These are phyloP conservation scores for Monodelphis domestica DNA, from an alignment of 2,797 vertebrate genomes.

Conservation along the genomic window DNA sequence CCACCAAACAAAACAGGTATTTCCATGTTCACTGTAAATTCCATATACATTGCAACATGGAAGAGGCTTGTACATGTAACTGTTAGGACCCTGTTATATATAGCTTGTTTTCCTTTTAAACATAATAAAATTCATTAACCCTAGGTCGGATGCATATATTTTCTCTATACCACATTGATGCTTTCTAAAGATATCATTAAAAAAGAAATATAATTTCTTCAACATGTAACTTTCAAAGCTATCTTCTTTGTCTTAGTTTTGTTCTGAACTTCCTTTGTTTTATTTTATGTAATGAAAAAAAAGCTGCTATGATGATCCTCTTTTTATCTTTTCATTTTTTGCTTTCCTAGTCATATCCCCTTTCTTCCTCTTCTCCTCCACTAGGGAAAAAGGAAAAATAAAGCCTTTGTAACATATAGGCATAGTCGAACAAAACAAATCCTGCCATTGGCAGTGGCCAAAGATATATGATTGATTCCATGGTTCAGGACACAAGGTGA, in stretches of 20 bases:
- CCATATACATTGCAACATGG: neutral
- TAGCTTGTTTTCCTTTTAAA: neutral
- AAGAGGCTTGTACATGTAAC: neutral
- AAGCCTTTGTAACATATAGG: neutral
- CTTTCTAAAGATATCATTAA: slow-evolving; percentile 3
- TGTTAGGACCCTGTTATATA: neutral
- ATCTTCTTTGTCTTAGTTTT: neutral
- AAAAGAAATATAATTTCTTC: neutral
- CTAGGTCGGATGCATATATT: neutral
- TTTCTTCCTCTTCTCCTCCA: neutral
- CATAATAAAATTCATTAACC: neutral
- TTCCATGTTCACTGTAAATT: neutral
- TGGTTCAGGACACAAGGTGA: neutral
- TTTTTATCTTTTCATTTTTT: neutral
- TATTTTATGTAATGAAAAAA: neutral
- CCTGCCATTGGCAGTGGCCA: neutral
- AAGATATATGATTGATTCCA: neutral
- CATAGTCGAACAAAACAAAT: neutral
- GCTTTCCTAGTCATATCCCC: no score
- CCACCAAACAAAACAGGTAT: neutral
- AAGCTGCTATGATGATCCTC: neutral
- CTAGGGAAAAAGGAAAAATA: neutral
- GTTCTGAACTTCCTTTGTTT: neutral
- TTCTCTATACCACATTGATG: slow-evolving; percentile 15
- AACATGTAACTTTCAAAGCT: neutral